phyloP scores from a whole-genome alignment of 2,888 invertebrate species.

The Philaethria dido region DNA sequence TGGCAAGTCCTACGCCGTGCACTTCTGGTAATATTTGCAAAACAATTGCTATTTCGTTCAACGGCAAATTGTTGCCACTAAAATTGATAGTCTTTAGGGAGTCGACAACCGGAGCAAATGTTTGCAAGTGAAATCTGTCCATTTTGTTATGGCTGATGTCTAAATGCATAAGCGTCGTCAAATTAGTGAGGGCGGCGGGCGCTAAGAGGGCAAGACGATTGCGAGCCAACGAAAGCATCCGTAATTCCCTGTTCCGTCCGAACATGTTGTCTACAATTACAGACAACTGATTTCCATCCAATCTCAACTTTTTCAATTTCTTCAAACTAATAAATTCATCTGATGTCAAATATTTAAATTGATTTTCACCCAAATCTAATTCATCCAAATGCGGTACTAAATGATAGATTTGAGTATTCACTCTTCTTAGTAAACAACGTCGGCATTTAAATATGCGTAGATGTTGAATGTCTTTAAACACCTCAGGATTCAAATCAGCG shows the following conservation, averaged over 20 bases:
- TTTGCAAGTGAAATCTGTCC: conserved; percentile 85
- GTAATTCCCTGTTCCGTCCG: conserved; percentile 81
- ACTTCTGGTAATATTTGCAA: conserved; percentile 84
- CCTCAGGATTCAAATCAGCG: conserved; percentile 89
- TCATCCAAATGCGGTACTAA: conserved; percentile 88
- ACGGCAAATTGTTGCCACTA: conserved; percentile 86
- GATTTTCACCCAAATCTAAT: conserved; percentile 90
- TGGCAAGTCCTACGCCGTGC: conserved; percentile 83
- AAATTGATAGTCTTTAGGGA: conserved; percentile 86
- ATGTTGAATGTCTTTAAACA: conserved; percentile 90
- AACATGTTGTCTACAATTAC: conserved; percentile 90
- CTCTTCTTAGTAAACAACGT: conserved; percentile 87
- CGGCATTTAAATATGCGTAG: conserved; percentile 89
- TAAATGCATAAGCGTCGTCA: conserved; percentile 86
- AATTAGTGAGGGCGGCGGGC: conserved; percentile 88
- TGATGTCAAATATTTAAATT: conserved; percentile 88
- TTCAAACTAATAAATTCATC: conserved; percentile 89
- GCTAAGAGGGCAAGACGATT: conserved; percentile 90
- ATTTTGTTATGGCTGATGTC: conserved; percentile 91
- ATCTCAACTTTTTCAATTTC: conserved; percentile 84
- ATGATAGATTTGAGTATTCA: conserved; percentile 92
- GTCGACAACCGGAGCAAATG: conserved; percentile 85
- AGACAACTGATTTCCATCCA: conserved; percentile 91
- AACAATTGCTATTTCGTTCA: conserved; percentile 82
- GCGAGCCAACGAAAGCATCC: conserved; percentile 85